Base-by-base conservation (phyloP, 2,113 vertebrate species). In the Sisor rabdophorus region DNA sequence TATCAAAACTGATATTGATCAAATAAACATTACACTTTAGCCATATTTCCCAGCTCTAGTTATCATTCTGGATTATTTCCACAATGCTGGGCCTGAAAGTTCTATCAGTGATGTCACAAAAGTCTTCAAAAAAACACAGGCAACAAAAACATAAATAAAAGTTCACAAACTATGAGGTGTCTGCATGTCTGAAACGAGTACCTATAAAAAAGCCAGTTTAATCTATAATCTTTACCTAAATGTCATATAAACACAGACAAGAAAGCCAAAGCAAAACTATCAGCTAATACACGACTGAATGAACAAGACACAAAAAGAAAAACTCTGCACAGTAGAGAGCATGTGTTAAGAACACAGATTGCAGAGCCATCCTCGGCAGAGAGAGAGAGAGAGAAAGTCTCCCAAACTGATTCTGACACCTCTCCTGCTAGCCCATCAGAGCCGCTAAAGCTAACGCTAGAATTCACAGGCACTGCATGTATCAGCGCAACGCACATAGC, bases 381-480 rank as follows among this genome's bases (percentile, higher is more conserved):
- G 71, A 77, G 70, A 82, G 79, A 73, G 24, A 53, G 53, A 70
- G 71, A 78, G 63, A 59, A 75, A 73, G 73, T 78, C 75, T 78
- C 78, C 73, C 78, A 65, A 80, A 76, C 78, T 65, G 81, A 81
- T 81, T 89, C 83, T 90, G 90, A 92, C 91, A 92, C 90, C 89
- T 86, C 87, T 91, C 84, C 84, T 86, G 87, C 89, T 88, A 91
- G 91, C 89, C 89, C 88, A 89, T 81, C 79, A 81, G 87, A 89
- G 87, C 87, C 88, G 87, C 89, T 90, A 90, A 90, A 90, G 87
- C 88, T 91, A 90, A 90, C 91, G 88, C 88, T 86, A 87, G 87
- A 89, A 88, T 92, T 92, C 91, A 91, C 91, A 91, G 91, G 90
- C 91, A 92, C 91, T 88, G 89, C 86, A 85, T 91, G 90, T 90